Conservation (phyloP, 1,140 invertebrate genomes). For the Drosophila pseudoobscura region DNA sequence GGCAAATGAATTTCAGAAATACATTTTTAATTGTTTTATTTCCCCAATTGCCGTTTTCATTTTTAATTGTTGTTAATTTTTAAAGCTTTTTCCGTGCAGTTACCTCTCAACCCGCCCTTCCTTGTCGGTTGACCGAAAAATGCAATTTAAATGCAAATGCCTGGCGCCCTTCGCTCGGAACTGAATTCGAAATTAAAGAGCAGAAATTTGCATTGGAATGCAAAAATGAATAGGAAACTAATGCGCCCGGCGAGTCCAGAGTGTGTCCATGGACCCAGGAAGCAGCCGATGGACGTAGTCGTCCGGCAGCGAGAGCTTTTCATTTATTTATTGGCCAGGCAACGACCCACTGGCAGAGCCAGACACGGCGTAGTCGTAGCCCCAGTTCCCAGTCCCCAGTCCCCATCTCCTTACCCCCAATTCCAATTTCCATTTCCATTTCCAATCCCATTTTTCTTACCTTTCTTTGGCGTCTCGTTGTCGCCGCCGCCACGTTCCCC, state of each 20-base stretch:
- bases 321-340: slow-evolving; percentile 71
- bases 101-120: too few species aligned
- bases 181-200: slow-evolving; percentile 74
- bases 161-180: slow-evolving; percentile 49
- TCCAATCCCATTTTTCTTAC: slow-evolving; percentile 76
- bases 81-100: slow-evolving; percentile 24
- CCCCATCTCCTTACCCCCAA: background rate
- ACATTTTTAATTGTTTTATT: background rate
- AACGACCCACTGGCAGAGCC: slow-evolving; percentile 18
- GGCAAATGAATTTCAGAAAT: slow-evolving; percentile 4
- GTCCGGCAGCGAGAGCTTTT: slow-evolving; percentile 61
- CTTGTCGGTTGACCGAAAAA: slow-evolving; percentile 25
- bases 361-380: background rate
- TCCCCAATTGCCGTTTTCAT: background rate
- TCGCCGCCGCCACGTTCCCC: slow-evolving; percentile 84
- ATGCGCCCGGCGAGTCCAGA: slow-evolving; percentile 42
- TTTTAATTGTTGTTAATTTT: slow-evolving; percentile 21
- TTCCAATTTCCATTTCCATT: background rate
- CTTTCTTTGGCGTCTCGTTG: slow-evolving; percentile 84
- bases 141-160: slow-evolving; percentile 79
- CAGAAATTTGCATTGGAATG: slow-evolving; percentile 75
- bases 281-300: slow-evolving; percentile 26
- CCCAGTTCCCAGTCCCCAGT: background rate
- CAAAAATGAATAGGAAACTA: slow-evolving; percentile 71
- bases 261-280: slow-evolving; percentile 47